These are phyloP conservation scores for Epinephelus malabaricus DNA, from an alignment of 2,797 vertebrate genomes.

Conservation along the genomic window DNA sequence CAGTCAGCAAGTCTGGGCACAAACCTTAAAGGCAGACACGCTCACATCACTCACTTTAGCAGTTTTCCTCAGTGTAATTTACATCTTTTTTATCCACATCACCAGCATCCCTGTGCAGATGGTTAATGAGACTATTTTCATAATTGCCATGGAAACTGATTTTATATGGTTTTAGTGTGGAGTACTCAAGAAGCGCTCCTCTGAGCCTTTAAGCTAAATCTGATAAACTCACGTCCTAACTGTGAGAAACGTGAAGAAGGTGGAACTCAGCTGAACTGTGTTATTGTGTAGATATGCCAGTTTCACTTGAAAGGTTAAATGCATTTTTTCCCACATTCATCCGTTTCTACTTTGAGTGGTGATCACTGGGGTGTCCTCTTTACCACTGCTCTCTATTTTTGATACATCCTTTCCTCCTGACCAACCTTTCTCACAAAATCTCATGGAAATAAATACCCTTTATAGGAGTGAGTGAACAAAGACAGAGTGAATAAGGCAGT, in stretches of 20 bases:
- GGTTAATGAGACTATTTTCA: conserved; percentile 24
- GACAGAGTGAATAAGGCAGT: background rate
- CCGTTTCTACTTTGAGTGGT: background rate
- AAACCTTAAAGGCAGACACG: conserved; percentile 21
- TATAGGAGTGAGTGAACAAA: background rate
- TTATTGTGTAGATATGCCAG: background rate
- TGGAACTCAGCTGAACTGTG: background rate
- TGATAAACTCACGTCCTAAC: background rate
- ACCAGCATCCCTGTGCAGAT: background rate
- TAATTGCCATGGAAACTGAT: conserved; percentile 47
- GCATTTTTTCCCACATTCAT: background rate
- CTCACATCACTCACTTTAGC: background rate
- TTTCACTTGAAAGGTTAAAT: background rate
- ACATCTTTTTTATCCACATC: background rate
- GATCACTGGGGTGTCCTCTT: background rate
- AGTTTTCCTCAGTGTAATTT: background rate
- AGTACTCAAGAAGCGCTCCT: background rate
- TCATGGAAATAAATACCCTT: no score
- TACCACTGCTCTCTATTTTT: background rate
- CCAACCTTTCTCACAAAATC: background rate
- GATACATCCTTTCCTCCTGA: no score
- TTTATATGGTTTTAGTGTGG: background rate
- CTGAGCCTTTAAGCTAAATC: conserved; percentile 9
- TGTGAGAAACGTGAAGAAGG: background rate
- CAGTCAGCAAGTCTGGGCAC: conserved; percentile 23